Base-by-base conservation (phyloP, 1,140 invertebrate genomes). In the Neodiprion fabricii region DNA sequence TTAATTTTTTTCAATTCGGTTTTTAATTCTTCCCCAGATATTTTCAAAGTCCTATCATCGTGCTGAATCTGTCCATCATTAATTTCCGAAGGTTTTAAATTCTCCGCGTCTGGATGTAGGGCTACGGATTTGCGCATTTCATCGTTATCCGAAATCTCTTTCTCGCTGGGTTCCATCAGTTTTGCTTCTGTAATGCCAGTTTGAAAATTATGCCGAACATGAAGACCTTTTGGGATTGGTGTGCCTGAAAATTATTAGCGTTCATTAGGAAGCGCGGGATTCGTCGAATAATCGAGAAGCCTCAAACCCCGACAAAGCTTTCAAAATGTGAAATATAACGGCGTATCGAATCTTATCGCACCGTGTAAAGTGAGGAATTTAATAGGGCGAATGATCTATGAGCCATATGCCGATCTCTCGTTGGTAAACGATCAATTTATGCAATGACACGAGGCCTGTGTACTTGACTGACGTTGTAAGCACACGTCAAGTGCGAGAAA, bases 161-260 rank as follows among this genome's bases (percentile, higher is more conserved):
- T 75, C 61, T 78, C 77, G 68, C 84, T 77, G 71, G 87, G 83
- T 1, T 87, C 72, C 77, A 95, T 81, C 66, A 95, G 83, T 86
- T 95, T 96, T 1, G 94, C 95, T 83, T 96, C 93, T 70, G 90
- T 92, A 73, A 90, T 78, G 11, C 94, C 94, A 40, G 93, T 95
- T 83, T 92, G 79, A 14, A 96, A 86, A 88, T 96, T 94, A 72
- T 95, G 89, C 61, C 94, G 87, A 5, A 95, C 89, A 85, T 96
- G 94, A 1, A 96, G 83, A 7, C 95, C 95, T 72, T 87, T 83
- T 9, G 94, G 94, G 77, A 96, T 91, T 48, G 89, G 86, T 85
- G 94, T 93, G 73, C 92, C 94, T 94, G 75, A 72, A 68, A 77
- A 78, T 74, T 28, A 68, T 23, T 14, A 14, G 66, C 48, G 23